Evolutionary conservation across 2,888 invertebrate genomes (phyloP).

Genomic region (Mycogona germanica): DNA sequence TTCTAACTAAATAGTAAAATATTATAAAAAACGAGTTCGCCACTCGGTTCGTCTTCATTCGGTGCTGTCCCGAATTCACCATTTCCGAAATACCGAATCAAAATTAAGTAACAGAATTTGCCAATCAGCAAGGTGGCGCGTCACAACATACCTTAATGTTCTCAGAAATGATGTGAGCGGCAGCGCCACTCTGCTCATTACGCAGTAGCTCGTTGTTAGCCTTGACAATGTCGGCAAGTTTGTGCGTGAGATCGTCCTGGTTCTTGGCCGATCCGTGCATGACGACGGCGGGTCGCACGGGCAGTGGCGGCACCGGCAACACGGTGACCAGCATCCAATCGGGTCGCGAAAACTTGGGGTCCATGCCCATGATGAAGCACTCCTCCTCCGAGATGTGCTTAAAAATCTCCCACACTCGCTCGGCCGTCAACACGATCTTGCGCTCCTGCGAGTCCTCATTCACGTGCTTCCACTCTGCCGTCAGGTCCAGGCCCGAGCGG

Average conservation of each 20-base stretch:
- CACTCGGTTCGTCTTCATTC: too few relatives aligned
- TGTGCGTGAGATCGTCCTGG: conserved; percentile 97
- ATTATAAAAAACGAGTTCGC: too few relatives aligned
- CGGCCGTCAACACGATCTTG: conserved; percentile 86
- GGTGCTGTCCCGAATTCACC: too few relatives aligned
- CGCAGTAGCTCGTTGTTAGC: conserved; percentile 88
- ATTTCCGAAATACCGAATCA: too few relatives aligned
- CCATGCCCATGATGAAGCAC: conserved; percentile 86
- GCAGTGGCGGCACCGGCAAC: conserved; percentile 89
- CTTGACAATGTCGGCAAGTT: conserved; percentile 96
- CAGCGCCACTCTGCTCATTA: conserved; percentile 94
- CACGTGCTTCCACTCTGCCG: conserved; percentile 88
- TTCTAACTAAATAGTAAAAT: too few relatives aligned
- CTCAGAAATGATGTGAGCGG: conserved; percentile 92
- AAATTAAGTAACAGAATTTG: too few relatives aligned
- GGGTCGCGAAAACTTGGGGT: conserved; percentile 91
- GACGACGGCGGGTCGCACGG: conserved; percentile 94
- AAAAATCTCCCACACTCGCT: conserved; percentile 93
- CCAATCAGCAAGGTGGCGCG: too few relatives aligned
- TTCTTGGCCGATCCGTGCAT: conserved; percentile 99
- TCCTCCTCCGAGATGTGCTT: conserved; percentile 93
- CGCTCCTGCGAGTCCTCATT: conserved; percentile 98
- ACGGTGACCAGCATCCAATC: conserved; percentile 99
- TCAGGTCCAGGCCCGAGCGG: conserved; percentile 77
- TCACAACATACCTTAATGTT: too few relatives aligned